Conservation (phyloP, 2,888 invertebrate species). For the Belgica antarctica region DNA sequence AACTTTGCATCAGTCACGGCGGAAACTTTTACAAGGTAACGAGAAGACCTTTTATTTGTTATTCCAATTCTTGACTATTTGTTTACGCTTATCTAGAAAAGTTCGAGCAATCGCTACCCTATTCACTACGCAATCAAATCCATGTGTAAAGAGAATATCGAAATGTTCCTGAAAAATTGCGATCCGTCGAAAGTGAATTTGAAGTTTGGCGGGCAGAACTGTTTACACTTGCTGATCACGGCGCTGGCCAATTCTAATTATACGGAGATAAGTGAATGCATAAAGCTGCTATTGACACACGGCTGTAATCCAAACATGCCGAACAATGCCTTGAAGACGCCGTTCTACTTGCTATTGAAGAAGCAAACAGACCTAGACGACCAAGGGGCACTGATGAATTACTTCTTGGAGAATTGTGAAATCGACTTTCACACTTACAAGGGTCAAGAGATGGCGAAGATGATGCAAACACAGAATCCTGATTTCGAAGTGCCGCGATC, state of each 20-base stretch:
- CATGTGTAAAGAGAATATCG: slow-evolving; percentile 50
- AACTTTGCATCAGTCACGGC: slow-evolving; percentile 23
- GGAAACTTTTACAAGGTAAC: slow-evolving; percentile 33
- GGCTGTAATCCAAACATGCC: slow-evolving; percentile 53
- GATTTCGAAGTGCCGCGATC: background rate
- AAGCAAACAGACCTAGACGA: slow-evolving; percentile 17
- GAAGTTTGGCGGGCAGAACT: slow-evolving; percentile 27
- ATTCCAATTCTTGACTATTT: background rate
- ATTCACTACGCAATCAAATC: slow-evolving; percentile 52
- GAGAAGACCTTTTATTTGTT: background rate
- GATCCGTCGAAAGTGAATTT: slow-evolving; percentile 38
- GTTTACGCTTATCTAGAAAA: slow-evolving; percentile 22
- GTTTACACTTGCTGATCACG: slow-evolving; percentile 50
- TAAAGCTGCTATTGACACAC: slow-evolving; percentile 50
- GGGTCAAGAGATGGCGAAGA: slow-evolving; percentile 49
- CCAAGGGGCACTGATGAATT: slow-evolving; percentile 48
- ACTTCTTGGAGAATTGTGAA: slow-evolving; percentile 48
- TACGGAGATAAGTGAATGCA: slow-evolving; percentile 49
- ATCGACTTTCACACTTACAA: slow-evolving; percentile 51
- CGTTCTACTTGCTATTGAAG: slow-evolving; percentile 32
- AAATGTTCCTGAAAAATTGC: slow-evolving; percentile 47
- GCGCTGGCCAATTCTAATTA: slow-evolving; percentile 50
- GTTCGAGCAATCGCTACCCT: slow-evolving; percentile 21
- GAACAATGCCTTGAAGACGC: slow-evolving; percentile 46
- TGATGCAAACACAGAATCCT: slow-evolving; percentile 38